A percentile compares a stretch with the other conserved stretches of the same genome.
These are phyloP conservation scores for Acomys russatus DNA, from an alignment of 2,797 vertebrate genomes.

Conservation along the genomic window DNA sequence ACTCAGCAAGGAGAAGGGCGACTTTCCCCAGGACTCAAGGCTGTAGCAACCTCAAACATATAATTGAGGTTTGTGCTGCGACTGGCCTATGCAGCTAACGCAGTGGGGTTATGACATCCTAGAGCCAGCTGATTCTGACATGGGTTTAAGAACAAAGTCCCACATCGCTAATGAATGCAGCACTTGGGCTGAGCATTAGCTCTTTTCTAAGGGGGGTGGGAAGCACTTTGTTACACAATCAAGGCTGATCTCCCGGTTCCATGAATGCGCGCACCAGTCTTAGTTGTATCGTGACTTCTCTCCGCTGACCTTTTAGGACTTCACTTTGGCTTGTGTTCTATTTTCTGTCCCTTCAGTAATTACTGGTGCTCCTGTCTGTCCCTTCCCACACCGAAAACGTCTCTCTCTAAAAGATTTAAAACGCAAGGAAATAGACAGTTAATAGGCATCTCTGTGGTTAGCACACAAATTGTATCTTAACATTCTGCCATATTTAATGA, in stretches of 20 bases:
- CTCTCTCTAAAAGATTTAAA: conserved; percentile 38
- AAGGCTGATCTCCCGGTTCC: not conserved
- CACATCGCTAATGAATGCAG: not conserved
- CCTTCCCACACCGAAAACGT: not conserved
- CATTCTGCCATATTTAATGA: not conserved
- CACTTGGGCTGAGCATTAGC: conserved; percentile 71
- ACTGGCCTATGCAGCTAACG: conserved; percentile 17
- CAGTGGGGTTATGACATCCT: not conserved
- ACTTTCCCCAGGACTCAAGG: conserved; percentile 37
- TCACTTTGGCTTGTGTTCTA: conserved; percentile 44
- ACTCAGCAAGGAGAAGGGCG: not conserved
- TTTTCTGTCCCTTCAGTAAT: not conserved
- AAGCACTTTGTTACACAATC: conserved; percentile 18
- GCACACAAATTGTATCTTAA: not conserved
- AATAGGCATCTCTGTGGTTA: not conserved
- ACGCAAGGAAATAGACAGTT: not conserved
- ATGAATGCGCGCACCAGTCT: conserved; percentile 51
- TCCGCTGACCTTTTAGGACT: not conserved
- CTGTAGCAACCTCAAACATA: conserved; percentile 13
- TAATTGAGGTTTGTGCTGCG: not conserved
- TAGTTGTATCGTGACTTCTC: conserved; percentile 53
- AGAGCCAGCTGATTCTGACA: conserved; percentile 60
- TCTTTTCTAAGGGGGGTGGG: conserved; percentile 9
- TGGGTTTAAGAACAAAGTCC: not conserved
- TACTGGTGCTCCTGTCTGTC: not conserved